phyloP scores from a whole-genome alignment of 2,888 invertebrate species.

The Pristionchus arcanus region DNA sequence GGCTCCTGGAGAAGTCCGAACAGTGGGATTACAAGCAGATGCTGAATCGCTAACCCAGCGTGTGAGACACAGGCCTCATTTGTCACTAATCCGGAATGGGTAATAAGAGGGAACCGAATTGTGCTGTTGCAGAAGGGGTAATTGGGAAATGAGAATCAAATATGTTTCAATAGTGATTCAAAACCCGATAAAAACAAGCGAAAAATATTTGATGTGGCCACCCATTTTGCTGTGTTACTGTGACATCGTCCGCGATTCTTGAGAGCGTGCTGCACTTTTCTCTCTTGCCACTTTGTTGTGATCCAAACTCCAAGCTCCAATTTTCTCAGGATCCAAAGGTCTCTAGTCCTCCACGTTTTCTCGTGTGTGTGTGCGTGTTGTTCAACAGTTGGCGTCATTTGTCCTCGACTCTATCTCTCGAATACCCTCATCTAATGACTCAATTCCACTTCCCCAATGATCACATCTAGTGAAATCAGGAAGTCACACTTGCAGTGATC shows the following conservation, averaged over 20 bases:
- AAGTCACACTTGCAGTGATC: no score
- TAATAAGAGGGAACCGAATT: no score
- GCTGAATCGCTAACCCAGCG: not conserved
- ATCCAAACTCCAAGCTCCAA: not conserved
- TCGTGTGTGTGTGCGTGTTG: conserved; percentile 7
- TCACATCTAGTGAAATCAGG: not conserved
- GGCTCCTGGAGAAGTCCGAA: no score
- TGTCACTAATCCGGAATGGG: not conserved
- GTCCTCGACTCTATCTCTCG: not conserved
- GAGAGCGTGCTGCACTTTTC: not conserved
- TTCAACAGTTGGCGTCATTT: not conserved
- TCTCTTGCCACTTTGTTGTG: not conserved
- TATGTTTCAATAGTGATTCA: not conserved
- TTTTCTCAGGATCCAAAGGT: not conserved
- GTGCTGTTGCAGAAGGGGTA: no score
- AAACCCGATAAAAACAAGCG: no score
- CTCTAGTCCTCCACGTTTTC: not conserved
- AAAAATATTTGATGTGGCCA: no score
- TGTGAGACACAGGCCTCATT: not conserved
- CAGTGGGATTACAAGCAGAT: not conserved
- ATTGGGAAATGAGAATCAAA: not conserved
- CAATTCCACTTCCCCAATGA: not conserved
- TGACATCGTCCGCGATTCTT: no score
- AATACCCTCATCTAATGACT: not conserved
- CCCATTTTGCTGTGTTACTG: no score